Evolutionary conservation across 2,888 invertebrate genomes (phyloP).

Genomic region (Hydrotaea diabolus): DNA sequence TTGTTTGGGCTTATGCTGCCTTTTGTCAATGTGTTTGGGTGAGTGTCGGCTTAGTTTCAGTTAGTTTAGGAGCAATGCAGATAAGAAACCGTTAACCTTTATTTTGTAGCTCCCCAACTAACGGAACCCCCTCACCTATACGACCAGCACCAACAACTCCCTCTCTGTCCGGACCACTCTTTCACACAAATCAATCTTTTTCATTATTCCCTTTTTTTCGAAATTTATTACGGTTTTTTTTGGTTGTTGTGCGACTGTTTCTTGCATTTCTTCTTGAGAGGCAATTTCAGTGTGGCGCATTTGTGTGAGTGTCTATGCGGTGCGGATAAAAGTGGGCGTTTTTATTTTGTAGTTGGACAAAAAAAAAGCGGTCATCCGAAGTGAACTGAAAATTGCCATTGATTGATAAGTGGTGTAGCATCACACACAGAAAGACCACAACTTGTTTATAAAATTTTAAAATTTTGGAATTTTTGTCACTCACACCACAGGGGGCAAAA

Average conservation of each 20-base stretch:
- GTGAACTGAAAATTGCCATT: not conserved
- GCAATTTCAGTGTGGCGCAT: not conserved
- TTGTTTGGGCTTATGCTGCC: constrained; percentile 2
- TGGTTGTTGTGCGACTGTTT: not conserved
- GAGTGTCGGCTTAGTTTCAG: constrained; percentile 39
- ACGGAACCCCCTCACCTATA: not conserved
- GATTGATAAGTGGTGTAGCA: constrained; percentile 4
- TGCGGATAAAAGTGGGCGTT: constrained; percentile 27
- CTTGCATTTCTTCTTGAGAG: constrained; percentile 16
- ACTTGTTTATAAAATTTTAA: not conserved
- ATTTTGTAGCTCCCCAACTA: constrained; percentile 34
- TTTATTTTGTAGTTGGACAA: constrained; percentile 1
- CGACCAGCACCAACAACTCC: too few species aligned
- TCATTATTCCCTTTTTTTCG: not conserved
- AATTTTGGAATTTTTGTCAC: not conserved
- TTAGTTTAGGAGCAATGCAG: not conserved
- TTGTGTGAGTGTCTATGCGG: not conserved
- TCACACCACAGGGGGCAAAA: constrained; percentile 8
- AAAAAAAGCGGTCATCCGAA: not conserved
- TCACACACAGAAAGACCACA: too few species aligned
- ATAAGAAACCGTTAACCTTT: constrained; percentile 67
- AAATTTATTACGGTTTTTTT: not conserved
- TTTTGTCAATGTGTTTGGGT: constrained; percentile 27
- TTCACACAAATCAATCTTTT: constrained; percentile 17
- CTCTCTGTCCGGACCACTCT: not conserved